Evolutionary conservation across 2,888 invertebrate species (phyloP), one percentile per base, ranked within the genome.

Genomic region (Mechanitis messenoides): DNA sequence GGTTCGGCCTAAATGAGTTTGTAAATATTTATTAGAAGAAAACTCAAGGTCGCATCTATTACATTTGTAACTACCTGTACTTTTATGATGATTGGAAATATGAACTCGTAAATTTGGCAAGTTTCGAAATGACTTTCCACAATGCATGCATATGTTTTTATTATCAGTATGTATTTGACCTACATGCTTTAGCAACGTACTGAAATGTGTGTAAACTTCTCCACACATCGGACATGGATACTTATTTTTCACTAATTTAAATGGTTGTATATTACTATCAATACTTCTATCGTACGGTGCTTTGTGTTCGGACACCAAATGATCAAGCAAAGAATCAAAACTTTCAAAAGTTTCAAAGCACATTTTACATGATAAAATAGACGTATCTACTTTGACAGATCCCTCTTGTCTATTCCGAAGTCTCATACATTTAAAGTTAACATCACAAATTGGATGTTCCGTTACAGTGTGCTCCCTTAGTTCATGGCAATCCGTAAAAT

Each of bases 401-500:
- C 81, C 81, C 35, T 84, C 79, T 9, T 79, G 76, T 56, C 80
- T 74, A 12, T 81, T 81, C 0, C 77, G 71, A 20, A 85, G 65
- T 60, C 73, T 79, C 80, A 86, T 79, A 11, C 75, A 78, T 65
- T 80, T 83, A 5, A 80, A 71, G 56, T 74, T 76, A 0, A 76
- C 74, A 68, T 86, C 82, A 61, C 85, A 87, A 31, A 78, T 64
- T 0, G 85, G 84, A 66, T 89, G 89, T 54, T 79, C 78, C 0
- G 63, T 63, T 3, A 72, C 67, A 0, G 86, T 83, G 50, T 89
- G 88, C 6, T 78, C 72, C 66, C 78, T 83, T 6, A 89, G 72
- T 45, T 77, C 76, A 2, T 79, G 75, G 59, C 84, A 83, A 31
- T 78, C 75, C 0, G 67, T 71, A 53, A 84, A 88, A 58, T 84